Base-by-base conservation (phyloP, 1,140 invertebrate genomes). In the Drosophila pseudoananassae region DNA sequence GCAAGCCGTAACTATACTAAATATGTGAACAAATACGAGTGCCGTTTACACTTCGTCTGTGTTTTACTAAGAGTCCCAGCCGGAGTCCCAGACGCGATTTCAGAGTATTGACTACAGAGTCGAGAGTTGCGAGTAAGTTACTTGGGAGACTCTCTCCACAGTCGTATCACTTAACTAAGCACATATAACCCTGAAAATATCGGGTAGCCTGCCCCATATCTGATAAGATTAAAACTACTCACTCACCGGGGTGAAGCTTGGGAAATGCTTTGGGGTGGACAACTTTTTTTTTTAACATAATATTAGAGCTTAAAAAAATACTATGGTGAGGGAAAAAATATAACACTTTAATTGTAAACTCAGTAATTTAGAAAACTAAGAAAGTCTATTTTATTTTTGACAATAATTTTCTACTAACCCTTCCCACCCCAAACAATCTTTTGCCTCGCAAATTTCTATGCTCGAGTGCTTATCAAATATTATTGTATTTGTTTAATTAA, bases 391-490 rank as follows among this genome's bases (percentile, higher is more conserved):
- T 27, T 27, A 6, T 6, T 27, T 27, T 27, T 27, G 25, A 5
- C 25, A 6, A 6, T 36, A 36, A 12, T 36, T 36, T 36, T 36
- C 3, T 1, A 12, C 33, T 36, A 12, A 40, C 38, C 38, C 12
- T 14, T 69, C 57, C 50, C 40, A 31, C 23, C 70, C 6, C 31
- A 58, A 31, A 10, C 29, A 17, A 17, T 17, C 15, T 5, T 23
- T 29, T 4, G 1, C 17, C 8, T 10, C 3, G 15, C 57, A 25
- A 54, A 46, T 49, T 59, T 53, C 23, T 60, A 33, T 45, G 50
- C 43, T 81, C 31, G 58, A 85, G 64, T 85, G 81, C 61, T 68
- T 57, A 68, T 85, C 60, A 80, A 83, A 83, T 54, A 59, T 29
- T 40, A 25, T 54, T 20, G 9, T 15, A 23, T 46, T 43, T 43